A percentile compares a stretch with the other conserved stretches of the same genome.
These are phyloP conservation scores for Cetonia aurata DNA, from an alignment of 2,888 invertebrate species.

Conservation along the genomic window DNA sequence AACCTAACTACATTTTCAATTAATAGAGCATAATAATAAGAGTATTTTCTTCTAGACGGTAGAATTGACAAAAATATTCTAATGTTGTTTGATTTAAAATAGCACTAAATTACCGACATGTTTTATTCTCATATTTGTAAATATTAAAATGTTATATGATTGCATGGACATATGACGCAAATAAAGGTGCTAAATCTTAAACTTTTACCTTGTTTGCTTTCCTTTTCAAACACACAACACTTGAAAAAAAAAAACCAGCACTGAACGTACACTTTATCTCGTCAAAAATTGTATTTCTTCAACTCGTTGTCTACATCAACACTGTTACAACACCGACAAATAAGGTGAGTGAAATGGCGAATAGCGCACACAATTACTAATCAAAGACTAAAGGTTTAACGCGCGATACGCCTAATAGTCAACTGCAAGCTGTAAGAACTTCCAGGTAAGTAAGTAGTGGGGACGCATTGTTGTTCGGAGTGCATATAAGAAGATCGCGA, in stretches of 20 bases:
- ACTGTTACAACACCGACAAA: constrained; percentile 4
- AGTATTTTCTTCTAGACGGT: too few relatives aligned
- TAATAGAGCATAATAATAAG: too few relatives aligned
- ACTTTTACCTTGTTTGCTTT: not conserved
- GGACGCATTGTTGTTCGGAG: constrained; percentile 13
- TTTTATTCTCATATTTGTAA: not conserved
- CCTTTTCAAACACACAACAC: not conserved
- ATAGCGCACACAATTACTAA: constrained; percentile 7
- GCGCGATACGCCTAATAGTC: constrained; percentile 1
- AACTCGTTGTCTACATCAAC: not conserved
- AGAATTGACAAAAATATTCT: too few relatives aligned
- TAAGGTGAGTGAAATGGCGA: constrained; percentile 18
- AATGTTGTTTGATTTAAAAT: too few relatives aligned
- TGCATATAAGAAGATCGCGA: constrained; percentile 25
- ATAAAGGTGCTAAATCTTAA: not conserved
- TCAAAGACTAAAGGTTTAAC: not conserved
- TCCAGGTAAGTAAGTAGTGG: constrained; percentile 24
- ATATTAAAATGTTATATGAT: not conserved
- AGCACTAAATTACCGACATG: not conserved
- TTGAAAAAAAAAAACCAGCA: not conserved
- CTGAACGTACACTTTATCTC: not conserved
- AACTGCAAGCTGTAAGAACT: constrained; percentile 26
- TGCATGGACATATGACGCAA: not conserved
- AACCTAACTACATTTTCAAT: too few relatives aligned
- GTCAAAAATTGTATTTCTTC: too few relatives aligned